Evolutionary conservation across 2,888 invertebrate species (phyloP), one percentile per base, ranked within the genome.

Genomic region (Plemyria rubiginata): DNA sequence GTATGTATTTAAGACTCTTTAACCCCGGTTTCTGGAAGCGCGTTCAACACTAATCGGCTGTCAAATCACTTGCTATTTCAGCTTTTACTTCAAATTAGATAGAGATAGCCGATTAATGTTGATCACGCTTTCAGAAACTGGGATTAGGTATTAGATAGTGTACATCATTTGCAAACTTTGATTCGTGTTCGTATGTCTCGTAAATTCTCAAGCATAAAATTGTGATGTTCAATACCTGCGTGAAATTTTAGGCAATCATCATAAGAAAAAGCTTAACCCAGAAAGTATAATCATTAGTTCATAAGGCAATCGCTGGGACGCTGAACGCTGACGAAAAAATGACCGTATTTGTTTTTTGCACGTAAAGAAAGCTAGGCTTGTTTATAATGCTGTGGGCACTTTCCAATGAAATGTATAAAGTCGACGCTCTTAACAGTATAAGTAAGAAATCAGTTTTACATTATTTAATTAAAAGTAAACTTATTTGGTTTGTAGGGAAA

Each of bases 251-350:
- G 4, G 60, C 56, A 59, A 66, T 61, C 59, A 63, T 58, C 28
- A 54, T 58, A 40, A 61, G 29, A 69, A 63, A 64, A 67, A 62
- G 56, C 52, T 62, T 65, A 56, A 65, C 67, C 67, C 49, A 69
- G 67, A 69, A 61, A 65, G 52, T 56, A 13, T 56, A 51, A 52
- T 54, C 59, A 43, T 65, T 54, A 48, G 38, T 48, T n/a, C 48
- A 28, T 51, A 59, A 9, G 40, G 56, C 22, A 40, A 45, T 32
- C 13, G 13, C 40, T 40, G 16, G 11, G 40, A 28, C 22, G 40
- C 28, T n/a, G n/a, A n/a, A n/a, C n/a, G n/a, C n/a, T n/a, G n/a
- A n/a, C n/a, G n/a, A n/a, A 63, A 60, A 63, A 67, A 50, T 55
- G 28, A 41, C 40, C 57, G 51, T 50, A 49, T 49, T 53, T 38